Base-by-base conservation (phyloP, 2,113 vertebrate species). In the Maccullochella peelii region DNA sequence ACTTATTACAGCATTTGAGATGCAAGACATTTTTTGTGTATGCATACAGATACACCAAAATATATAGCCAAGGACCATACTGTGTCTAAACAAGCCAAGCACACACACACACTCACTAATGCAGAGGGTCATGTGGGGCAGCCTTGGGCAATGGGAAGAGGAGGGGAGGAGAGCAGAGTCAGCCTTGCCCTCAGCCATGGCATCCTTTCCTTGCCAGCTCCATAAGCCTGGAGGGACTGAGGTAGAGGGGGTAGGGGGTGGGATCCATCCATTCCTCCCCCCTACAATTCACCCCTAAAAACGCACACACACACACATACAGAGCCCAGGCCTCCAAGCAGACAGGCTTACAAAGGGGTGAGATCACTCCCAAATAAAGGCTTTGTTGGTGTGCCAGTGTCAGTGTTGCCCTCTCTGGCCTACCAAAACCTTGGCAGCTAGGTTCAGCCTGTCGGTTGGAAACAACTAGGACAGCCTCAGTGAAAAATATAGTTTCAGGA, bases 371-470 rank as follows among this genome's bases (percentile, higher is more conserved):
- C 73, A 90, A 89, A 92, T 89, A 90, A 92, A 94, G 83, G 89
- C 91, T 89, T 94, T 95, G 94, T 94, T 93, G 88, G 85, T 65
- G 86, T 93, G 94, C 93, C 94, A 94, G 91, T 95, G 88, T 86
- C 93, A 92, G 91, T 79, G 88, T 91, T 94, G 91, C 94, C 93
- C 93, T 94, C 92, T 91, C 82, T 94, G 92, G 90, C 92, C 89
- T 78, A 84, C 70, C 79, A 73, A 88, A 89, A 82, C 83, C 88
- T 89, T 92, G 92, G 92, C 94, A 93, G 89, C 86, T 80, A 63
- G 86, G 83, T 85, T 89, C 73, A 79, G 78, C 83, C 79, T 77
- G 84, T 89, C 89, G 90, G 82, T 83, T 93, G 82, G 79, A 91
- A 91, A 92, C 88, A 91, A 92, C 82, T 74, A 89, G 89, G 89